A percentile compares a stretch with the other conserved stretches of the same genome.
phyloP scores from a whole-genome alignment of 2,888 invertebrate genomes.

The Aphodius sticticus region DNA sequence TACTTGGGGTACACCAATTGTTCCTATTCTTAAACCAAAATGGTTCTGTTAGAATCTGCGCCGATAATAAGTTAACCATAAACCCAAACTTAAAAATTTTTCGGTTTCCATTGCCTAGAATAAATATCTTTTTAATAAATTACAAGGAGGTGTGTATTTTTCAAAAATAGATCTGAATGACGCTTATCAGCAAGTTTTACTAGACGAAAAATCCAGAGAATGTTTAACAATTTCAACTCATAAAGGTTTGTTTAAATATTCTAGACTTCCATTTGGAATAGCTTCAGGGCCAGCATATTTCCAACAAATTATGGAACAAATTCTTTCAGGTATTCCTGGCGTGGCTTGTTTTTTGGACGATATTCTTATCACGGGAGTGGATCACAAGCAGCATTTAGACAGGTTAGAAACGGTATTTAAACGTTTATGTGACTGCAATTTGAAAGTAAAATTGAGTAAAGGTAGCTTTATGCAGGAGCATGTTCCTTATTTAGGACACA shows the following conservation, averaged over 20 bases:
- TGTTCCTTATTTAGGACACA: too few relatives aligned
- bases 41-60: conserved; percentile 7
- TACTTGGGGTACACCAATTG: conserved; percentile 6
- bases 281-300: conserved; percentile 44
- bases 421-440: too few relatives aligned
- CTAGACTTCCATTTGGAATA: conserved; percentile 45
- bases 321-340: conserved; percentile 31
- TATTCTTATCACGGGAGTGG: conserved; percentile 38
- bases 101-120: conserved; percentile 6
- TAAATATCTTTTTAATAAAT: conserved; percentile 8
- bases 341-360: conserved; percentile 42
- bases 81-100: background rate
- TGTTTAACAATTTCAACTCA: conserved; percentile 48
- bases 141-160: conserved; percentile 9
- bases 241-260: conserved; percentile 43
- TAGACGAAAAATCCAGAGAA: conserved; percentile 35
- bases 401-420: too few relatives aligned
- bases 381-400: too few relatives aligned
- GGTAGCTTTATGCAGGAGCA: too few relatives aligned
- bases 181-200: conserved; percentile 38
- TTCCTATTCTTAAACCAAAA: conserved; percentile 11
- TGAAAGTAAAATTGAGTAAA: too few relatives aligned
- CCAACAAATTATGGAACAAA: conserved; percentile 38
- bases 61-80: background rate
- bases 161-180: conserved; percentile 31